Evolutionary conservation across 2,888 invertebrate species (phyloP).

Genomic region (Junonia oenone): DNA sequence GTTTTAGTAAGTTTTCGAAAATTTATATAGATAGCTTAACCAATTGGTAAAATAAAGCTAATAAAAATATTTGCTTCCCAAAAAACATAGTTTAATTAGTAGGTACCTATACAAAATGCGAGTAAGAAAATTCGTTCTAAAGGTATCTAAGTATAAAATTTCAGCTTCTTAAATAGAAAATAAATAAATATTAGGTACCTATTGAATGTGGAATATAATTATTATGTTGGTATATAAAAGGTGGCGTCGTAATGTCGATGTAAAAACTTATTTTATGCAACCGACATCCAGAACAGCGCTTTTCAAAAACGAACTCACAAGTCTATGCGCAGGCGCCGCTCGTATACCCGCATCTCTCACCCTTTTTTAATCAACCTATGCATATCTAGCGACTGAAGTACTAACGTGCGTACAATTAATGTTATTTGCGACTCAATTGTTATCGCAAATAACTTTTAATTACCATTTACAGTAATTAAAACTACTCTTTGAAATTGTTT

Average conservation of each 20-base stretch:
- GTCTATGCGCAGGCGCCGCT: slow-evolving; percentile 32
- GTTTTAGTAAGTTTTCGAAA: too few relatives aligned
- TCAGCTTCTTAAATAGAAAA: too few relatives aligned
- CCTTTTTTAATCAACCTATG: slow-evolving; percentile 41
- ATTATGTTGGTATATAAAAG: too few relatives aligned
- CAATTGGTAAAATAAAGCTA: too few relatives aligned
- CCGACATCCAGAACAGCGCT: background rate
- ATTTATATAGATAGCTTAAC: too few relatives aligned
- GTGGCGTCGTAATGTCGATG: background rate
- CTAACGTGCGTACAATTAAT: slow-evolving; percentile 22
- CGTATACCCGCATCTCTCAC: slow-evolving; percentile 56
- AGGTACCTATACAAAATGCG: too few relatives aligned
- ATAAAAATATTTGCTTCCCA: too few relatives aligned
- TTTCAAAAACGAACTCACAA: slow-evolving; percentile 3
- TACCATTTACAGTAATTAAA: slow-evolving; percentile 10
- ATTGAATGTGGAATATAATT: too few relatives aligned
- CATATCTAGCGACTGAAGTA: slow-evolving; percentile 27
- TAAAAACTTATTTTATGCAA: background rate
- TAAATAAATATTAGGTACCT: too few relatives aligned
- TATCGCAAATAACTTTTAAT: slow-evolving; percentile 25
- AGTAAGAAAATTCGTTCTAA: too few relatives aligned
- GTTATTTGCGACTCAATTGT: slow-evolving; percentile 22
- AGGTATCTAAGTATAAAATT: too few relatives aligned
- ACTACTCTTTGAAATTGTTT: background rate
- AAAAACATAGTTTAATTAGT: too few relatives aligned